Conservation (phyloP, 2,888 invertebrate species). For the Chymomyza amoena region DNA sequence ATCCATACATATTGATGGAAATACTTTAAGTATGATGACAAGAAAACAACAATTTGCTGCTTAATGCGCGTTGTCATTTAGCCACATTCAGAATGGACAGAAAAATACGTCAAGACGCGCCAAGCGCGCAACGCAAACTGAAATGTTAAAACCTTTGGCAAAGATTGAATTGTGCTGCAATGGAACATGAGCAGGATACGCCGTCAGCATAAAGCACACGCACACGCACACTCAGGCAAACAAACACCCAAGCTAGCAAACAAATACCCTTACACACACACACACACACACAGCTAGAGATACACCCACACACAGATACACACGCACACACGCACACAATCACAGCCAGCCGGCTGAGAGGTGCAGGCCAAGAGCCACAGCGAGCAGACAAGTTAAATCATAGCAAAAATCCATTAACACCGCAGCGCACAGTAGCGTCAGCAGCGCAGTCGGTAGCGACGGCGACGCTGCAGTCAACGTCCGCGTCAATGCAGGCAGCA, state of each 20-base stretch:
- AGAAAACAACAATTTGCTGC: neutral
- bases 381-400: constrained; percentile 37
- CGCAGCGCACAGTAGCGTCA: constrained; percentile 8
- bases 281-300: constrained; percentile 10
- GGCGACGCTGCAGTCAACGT: neutral
- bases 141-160: constrained; percentile 59
- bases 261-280: constrained; percentile 9
- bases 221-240: constrained; percentile 17
- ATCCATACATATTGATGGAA: neutral
- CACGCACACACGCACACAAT: constrained; percentile 65
- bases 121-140: constrained; percentile 76
- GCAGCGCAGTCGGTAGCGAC: neutral
- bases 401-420: constrained; percentile 62
- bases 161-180: constrained; percentile 63
- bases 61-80: neutral
- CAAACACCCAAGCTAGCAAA: constrained; percentile 10
- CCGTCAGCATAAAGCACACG: constrained; percentile 48
- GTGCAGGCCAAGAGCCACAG: constrained; percentile 21
- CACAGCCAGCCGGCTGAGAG: constrained; percentile 39
- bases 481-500: neutral
- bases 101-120: constrained; percentile 68
- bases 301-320: neutral
- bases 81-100: constrained; percentile 9
- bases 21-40: neutral
- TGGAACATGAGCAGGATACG: constrained; percentile 47